A percentile compares a stretch with the other conserved stretches of the same genome.
Evolutionary conservation across 2,888 invertebrate genomes (phyloP).

Genomic region (Chrysodeixis includens): DNA sequence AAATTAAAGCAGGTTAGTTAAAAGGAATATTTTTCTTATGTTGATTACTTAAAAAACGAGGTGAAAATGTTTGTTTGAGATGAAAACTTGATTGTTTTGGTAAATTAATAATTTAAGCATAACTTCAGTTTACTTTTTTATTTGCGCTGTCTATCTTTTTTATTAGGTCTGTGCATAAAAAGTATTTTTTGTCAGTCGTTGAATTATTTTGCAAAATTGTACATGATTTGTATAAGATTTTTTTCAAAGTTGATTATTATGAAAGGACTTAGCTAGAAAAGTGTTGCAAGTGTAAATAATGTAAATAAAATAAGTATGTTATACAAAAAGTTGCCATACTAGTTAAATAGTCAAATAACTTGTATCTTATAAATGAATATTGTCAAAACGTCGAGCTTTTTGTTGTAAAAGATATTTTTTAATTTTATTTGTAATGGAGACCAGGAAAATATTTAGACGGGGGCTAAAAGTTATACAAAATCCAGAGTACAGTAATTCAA

Average conservation of each 20-base stretch:
- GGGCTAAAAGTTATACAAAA: background rate
- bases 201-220: slow-evolving; percentile 8
- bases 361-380: slow-evolving; percentile 60
- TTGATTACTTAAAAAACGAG: too few species aligned
- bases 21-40: too few species aligned
- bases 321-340: slow-evolving; percentile 79
- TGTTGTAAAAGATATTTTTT: slow-evolving; percentile 55
- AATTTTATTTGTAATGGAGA: slow-evolving; percentile 37
- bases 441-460: slow-evolving; percentile 1
- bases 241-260: slow-evolving; percentile 35
- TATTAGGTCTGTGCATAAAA: background rate
- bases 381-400: slow-evolving; percentile 74
- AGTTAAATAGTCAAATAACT: slow-evolving; percentile 59
- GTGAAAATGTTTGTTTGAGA: too few species aligned
- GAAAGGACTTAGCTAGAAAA: slow-evolving; percentile 49
- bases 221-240: background rate
- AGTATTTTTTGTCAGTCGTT: background rate
- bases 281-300: slow-evolving; percentile 63
- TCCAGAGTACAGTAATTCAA: background rate
- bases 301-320: slow-evolving; percentile 67
- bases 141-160: too few species aligned
- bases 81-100: too few species aligned
- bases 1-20: too few species aligned
- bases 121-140: background rate
- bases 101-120: too few species aligned